Conservation (phyloP, 2,113 vertebrate species). For the Bostrychus sinensis region DNA sequence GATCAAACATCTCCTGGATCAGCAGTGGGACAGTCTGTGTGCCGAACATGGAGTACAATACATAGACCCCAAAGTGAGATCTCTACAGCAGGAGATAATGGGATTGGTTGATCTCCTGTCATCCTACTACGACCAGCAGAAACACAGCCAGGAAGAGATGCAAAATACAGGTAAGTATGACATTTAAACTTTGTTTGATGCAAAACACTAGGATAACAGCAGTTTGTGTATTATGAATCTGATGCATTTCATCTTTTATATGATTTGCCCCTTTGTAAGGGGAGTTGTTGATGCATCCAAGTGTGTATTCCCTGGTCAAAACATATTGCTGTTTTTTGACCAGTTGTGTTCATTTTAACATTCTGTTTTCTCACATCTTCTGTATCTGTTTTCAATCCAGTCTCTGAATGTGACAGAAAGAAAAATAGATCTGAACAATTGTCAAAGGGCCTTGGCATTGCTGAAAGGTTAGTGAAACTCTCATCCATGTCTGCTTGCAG, state of each 20-base stretch:
- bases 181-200: background rate
- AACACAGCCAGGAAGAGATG: slow-evolving; percentile 43
- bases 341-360: too few relatives aligned
- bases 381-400: slow-evolving; percentile 71
- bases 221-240: too few relatives aligned
- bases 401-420: slow-evolving; percentile 88
- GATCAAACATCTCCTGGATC: slow-evolving; percentile 89
- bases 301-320: too few relatives aligned
- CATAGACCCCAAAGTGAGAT: slow-evolving; percentile 87
- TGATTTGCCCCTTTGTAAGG: too few relatives aligned
- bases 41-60: slow-evolving; percentile 80
- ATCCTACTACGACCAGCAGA: slow-evolving; percentile 78
- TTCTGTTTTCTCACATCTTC: slow-evolving; percentile 11
- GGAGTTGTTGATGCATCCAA: too few relatives aligned
- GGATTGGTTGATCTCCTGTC: slow-evolving; percentile 86
- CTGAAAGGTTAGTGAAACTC: slow-evolving; percentile 87
- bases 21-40: slow-evolving; percentile 93
- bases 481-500: slow-evolving; percentile 31
- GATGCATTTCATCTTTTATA: too few relatives aligned
- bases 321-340: too few relatives aligned
- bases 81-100: slow-evolving; percentile 89
- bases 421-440: slow-evolving; percentile 81
- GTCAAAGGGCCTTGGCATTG: slow-evolving; percentile 88
- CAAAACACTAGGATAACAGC: background rate
- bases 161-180: slow-evolving; percentile 55